phyloP scores from a whole-genome alignment of 2,113 vertebrate genomes.

The Jacana jacana region DNA sequence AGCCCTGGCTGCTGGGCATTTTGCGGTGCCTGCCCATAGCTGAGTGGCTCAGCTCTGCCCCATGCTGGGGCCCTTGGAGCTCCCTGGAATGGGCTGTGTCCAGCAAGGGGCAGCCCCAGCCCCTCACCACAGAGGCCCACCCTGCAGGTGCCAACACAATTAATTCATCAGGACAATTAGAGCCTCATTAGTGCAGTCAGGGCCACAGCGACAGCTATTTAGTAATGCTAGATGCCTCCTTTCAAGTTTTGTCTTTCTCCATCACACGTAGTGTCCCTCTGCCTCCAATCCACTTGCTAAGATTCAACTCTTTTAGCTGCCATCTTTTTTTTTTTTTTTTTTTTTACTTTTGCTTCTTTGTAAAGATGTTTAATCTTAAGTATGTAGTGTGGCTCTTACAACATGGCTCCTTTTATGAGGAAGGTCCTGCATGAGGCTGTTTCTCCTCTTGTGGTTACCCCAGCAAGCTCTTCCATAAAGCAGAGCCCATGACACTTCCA shows the following conservation, averaged over 20 bases:
- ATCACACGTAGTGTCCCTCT: fast-evolving
- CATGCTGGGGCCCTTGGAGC: not conserved
- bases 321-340: not conserved
- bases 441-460: not conserved
- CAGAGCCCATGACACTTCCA: not conserved
- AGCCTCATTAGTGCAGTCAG: not conserved
- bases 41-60: not conserved
- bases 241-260: not conserved
- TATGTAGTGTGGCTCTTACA: not conserved
- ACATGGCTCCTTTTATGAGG: fast-evolving
- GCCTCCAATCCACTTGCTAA: not conserved
- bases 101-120: not conserved
- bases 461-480: not conserved
- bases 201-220: fast-evolving
- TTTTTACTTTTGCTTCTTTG: not conserved
- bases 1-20: not conserved
- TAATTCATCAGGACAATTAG: not conserved
- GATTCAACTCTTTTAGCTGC: not conserved
- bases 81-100: not conserved
- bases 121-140: too few species aligned
- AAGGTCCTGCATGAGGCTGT: not conserved
- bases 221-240: not conserved
- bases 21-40: not conserved
- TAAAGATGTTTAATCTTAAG: not conserved
- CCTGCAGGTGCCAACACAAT: too few species aligned